Evolutionary conservation across 2,888 invertebrate genomes (phyloP).

Genomic region (Proisotoma minuta): DNA sequence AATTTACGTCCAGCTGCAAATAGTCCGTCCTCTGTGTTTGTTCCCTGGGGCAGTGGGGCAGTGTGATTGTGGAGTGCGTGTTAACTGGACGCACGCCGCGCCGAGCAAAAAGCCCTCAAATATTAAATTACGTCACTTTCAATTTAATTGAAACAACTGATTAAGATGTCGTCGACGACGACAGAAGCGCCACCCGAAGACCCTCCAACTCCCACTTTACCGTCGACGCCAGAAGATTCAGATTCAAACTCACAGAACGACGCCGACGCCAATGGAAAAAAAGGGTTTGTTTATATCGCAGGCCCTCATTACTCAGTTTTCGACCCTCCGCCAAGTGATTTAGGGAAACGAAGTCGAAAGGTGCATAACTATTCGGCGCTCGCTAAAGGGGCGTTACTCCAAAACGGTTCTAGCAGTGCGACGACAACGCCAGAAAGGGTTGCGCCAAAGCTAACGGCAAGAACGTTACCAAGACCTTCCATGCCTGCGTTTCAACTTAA

Average conservation of each 20-base stretch:
- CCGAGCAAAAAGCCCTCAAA: too few species aligned
- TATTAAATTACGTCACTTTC: too few species aligned
- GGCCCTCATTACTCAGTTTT: conserved; percentile 35
- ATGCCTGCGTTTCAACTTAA: neutral
- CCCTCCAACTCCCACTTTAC: too few species aligned
- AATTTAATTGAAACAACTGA: too few species aligned
- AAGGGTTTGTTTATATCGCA: conserved; percentile 10
- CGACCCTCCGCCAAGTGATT: conserved; percentile 27
- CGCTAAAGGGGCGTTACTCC: conserved; percentile 25
- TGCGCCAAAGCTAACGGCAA: neutral
- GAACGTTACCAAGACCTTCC: neutral
- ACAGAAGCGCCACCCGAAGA: too few species aligned
- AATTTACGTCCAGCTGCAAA: too few species aligned
- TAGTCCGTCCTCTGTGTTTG: too few species aligned
- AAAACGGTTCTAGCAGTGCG: neutral
- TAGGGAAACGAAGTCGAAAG: conserved; percentile 42
- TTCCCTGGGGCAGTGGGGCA: too few species aligned
- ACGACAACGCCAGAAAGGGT: neutral
- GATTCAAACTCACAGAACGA: conserved; percentile 1
- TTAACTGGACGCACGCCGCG: too few species aligned
- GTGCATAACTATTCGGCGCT: conserved; percentile 44
- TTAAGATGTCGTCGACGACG: too few species aligned
- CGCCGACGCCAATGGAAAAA: conserved; percentile 10
- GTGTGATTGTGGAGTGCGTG: too few species aligned
- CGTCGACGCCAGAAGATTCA: neutral